Conservation (phyloP, 2,113 vertebrate species). For the Scortum barcoo region DNA sequence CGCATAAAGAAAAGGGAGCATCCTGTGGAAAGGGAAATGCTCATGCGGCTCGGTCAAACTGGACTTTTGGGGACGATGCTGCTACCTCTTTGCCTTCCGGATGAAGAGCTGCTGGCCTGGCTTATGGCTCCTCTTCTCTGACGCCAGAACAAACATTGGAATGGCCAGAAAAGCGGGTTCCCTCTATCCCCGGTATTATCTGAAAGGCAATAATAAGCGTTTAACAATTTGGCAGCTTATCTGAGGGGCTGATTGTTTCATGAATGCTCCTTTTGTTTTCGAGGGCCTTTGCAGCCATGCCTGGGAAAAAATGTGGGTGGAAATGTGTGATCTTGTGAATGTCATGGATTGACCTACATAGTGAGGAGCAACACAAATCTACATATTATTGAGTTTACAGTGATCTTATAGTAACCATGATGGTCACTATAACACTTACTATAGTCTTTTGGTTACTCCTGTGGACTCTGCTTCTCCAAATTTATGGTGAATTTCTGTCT, state of each 20-base stretch:
- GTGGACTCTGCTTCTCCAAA: not conserved
- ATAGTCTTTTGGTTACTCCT: not conserved
- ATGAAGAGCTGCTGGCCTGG: conserved; percentile 44
- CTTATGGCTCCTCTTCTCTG: conserved; percentile 54
- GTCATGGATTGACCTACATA: conserved; percentile 62
- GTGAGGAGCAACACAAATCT: not conserved
- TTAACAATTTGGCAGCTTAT: conserved; percentile 69
- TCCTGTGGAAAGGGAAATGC: not conserved
- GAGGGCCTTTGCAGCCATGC: conserved; percentile 35
- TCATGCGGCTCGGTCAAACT: not conserved
- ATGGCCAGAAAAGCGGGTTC: conserved; percentile 63
- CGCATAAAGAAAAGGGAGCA: not conserved
- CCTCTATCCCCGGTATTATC: conserved; percentile 67
- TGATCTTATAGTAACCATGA: not conserved
- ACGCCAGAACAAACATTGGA: conserved; percentile 70
- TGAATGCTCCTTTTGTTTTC: conserved; percentile 70
- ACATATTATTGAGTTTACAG: not conserved
- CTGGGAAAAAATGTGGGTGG: conserved; percentile 25
- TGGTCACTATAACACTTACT: not conserved
- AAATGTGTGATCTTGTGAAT: conserved; percentile 61
- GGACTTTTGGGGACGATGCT: not conserved
- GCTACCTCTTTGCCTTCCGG: conserved; percentile 73
- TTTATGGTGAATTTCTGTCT: not conserved
- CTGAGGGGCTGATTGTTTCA: conserved; percentile 44
- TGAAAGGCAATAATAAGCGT: conserved; percentile 73